A percentile compares a stretch with the other conserved stretches of the same genome.
Evolutionary conservation across 2,797 vertebrate species (phyloP).

Genomic region (Chiloscyllium punctatum): DNA sequence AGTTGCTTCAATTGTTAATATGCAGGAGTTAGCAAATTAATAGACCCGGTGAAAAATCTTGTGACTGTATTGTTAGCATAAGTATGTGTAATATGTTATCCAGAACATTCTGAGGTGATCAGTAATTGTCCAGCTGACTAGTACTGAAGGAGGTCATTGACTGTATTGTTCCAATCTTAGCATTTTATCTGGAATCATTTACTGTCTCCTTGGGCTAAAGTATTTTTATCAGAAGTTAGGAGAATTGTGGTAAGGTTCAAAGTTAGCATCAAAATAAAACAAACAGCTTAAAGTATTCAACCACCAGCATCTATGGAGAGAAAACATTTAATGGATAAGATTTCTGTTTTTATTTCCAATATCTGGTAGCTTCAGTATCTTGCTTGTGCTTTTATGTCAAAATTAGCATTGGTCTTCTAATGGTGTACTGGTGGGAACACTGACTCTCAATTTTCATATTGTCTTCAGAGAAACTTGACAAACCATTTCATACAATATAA

Average conservation of each 20-base stretch:
- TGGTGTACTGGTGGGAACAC: not conserved
- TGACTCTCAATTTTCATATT: not conserved
- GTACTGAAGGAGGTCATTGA: not conserved
- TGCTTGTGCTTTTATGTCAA: not conserved
- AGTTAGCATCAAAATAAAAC: not conserved
- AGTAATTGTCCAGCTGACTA: not conserved
- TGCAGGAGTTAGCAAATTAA: not conserved
- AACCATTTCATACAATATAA: not conserved
- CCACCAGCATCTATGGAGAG: not conserved
- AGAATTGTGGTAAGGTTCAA: not conserved
- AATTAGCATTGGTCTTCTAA: not conserved
- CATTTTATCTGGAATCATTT: not conserved
- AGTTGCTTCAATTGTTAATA: slow-evolving; percentile 2
- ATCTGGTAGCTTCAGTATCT: not conserved
- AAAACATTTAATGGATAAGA: not conserved
- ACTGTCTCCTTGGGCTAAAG: not conserved
- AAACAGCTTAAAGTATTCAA: not conserved
- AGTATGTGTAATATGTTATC: not conserved
- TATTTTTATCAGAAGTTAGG: not conserved
- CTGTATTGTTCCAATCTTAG: not conserved
- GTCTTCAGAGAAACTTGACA: not conserved
- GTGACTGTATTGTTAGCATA: not conserved
- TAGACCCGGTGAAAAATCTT: not conserved
- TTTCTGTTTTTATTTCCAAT: not conserved
- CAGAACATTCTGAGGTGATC: not conserved